Conservation (phyloP, 2,113 vertebrate species). For the Chaetodon trifascialis region DNA sequence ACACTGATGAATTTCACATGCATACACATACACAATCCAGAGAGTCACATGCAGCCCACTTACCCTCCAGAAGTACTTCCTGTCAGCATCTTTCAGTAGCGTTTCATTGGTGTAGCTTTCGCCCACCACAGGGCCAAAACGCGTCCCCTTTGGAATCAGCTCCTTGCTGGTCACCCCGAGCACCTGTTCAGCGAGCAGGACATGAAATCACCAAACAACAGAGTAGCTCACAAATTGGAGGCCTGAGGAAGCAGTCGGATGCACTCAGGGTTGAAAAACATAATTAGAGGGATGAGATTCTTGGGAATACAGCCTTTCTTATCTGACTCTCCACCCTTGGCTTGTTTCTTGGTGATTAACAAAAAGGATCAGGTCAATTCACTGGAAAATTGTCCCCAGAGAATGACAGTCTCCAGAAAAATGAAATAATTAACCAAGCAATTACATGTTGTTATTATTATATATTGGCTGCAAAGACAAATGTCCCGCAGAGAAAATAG, state of each 20-base stretch:
- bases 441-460: not conserved
- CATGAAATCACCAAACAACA: constrained; percentile 38
- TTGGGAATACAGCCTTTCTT: constrained; percentile 14
- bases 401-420: constrained; percentile 14
- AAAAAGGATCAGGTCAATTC: constrained; percentile 27
- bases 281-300: constrained; percentile 50
- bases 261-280: constrained; percentile 19
- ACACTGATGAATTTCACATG: constrained; percentile 13
- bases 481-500: not conserved
- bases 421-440: not conserved
- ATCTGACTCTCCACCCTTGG: not conserved
- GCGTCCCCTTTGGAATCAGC: constrained; percentile 94
- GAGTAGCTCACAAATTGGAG: constrained; percentile 33
- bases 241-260: constrained; percentile 15
- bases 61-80: constrained; percentile 98
- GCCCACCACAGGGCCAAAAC: constrained; percentile 94
- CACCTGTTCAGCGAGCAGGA: constrained; percentile 82
- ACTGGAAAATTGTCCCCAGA: constrained; percentile 11
- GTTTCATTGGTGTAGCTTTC: constrained; percentile 91
- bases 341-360: constrained; percentile 24
- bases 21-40: constrained; percentile 15
- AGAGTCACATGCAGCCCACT: constrained; percentile 70
- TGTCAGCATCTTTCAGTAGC: constrained; percentile 90
- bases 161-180: constrained; percentile 92
- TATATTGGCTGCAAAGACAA: not conserved